A percentile compares a stretch with the other conserved stretches of the same genome.
Conservation (phyloP, 2,888 invertebrate genomes). For the Incurvaria masculella region DNA sequence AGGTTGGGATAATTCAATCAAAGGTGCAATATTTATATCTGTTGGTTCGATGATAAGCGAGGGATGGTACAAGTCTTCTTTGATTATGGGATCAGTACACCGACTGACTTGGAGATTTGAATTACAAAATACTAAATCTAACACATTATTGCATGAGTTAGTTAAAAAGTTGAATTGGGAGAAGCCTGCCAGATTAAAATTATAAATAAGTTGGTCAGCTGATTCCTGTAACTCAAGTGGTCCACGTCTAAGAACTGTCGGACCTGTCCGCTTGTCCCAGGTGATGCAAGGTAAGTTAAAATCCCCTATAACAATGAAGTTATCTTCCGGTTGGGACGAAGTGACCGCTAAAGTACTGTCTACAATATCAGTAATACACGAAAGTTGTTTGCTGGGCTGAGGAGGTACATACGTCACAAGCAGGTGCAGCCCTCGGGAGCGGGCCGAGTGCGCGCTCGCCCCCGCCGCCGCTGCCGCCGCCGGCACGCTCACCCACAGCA, state of each 20-base stretch:
- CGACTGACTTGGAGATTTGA: neutral
- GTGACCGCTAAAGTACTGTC: too few relatives aligned
- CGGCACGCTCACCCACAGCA: neutral
- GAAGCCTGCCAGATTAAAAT: neutral
- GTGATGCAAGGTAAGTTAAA: neutral
- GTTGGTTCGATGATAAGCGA: neutral
- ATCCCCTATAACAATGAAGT: slow-evolving; percentile 1
- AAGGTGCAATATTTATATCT: neutral
- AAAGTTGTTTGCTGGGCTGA: neutral
- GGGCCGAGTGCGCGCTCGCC: neutral
- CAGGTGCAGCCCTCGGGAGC: neutral
- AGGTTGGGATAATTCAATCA: neutral
- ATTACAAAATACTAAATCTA: slow-evolving; percentile 1
- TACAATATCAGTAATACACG: neutral
- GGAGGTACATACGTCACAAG: neutral
- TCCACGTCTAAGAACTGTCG: neutral
- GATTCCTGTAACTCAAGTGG: slow-evolving; percentile 1
- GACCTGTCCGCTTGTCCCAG: neutral
- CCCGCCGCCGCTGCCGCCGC: neutral
- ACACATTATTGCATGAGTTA: neutral
- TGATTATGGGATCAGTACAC: neutral
- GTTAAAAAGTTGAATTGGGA: neutral
- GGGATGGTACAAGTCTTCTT: neutral
- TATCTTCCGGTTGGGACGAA: too few relatives aligned
- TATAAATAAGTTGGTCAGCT: neutral